phyloP scores from a whole-genome alignment of 2,888 invertebrate species.

The Cartodere bifasciata region DNA sequence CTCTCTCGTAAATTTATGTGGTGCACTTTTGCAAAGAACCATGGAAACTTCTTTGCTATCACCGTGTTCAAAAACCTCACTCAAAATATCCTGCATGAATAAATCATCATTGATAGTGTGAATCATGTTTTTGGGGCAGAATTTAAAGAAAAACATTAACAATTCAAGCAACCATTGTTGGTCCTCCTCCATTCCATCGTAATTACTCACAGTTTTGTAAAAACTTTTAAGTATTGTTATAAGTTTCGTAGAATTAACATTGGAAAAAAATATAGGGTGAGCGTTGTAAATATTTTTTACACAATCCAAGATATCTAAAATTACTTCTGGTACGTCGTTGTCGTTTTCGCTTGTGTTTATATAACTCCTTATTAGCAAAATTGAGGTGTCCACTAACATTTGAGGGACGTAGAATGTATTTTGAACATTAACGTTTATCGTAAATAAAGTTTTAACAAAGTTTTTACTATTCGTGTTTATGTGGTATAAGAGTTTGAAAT shows the following conservation, averaged over 20 bases:
- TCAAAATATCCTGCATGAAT: slow-evolving; percentile 11
- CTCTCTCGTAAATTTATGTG: too few relatives aligned
- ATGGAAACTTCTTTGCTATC: too few relatives aligned
- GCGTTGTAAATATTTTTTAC: slow-evolving; percentile 14
- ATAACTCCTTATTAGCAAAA: slow-evolving; percentile 11
- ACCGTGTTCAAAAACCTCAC: slow-evolving; percentile 1
- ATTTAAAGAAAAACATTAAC: slow-evolving; percentile 13
- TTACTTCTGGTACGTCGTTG: slow-evolving; percentile 10
- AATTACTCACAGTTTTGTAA: slow-evolving; percentile 14
- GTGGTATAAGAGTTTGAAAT: too few relatives aligned
- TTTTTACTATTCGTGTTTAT: too few relatives aligned
- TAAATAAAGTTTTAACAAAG: too few relatives aligned
- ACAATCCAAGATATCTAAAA: slow-evolving; percentile 15
- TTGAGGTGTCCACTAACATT: slow-evolving; percentile 16
- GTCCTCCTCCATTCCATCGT: slow-evolving; percentile 7
- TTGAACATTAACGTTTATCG: too few relatives aligned
- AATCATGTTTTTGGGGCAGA: slow-evolving; percentile 7
- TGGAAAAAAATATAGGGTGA: slow-evolving; percentile 12
- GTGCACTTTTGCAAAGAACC: too few relatives aligned
- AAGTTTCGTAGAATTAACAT: slow-evolving; percentile 15
- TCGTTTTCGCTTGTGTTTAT: slow-evolving; percentile 13
- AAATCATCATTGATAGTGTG: slow-evolving; percentile 8
- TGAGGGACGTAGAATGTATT: too few relatives aligned
- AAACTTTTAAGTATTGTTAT: slow-evolving; percentile 14
- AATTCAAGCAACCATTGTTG: slow-evolving; percentile 7